Base-by-base conservation (phyloP, 2,113 vertebrate species). In the Gallinago jamesoni region DNA sequence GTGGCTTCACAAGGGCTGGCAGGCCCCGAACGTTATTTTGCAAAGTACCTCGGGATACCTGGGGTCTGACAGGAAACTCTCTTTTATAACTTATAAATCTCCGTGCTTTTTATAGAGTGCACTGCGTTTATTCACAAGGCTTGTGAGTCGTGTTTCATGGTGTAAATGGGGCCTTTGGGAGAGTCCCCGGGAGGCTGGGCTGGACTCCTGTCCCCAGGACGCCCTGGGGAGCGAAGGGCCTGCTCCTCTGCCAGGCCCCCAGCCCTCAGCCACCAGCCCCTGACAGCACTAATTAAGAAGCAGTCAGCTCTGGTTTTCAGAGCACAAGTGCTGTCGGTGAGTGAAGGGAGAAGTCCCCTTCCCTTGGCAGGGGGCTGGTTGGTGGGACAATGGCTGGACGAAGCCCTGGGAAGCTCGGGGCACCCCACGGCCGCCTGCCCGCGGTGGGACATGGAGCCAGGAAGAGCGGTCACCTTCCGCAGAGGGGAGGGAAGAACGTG, bases 311-410 rank as follows among this genome's bases (percentile, higher is more conserved):
- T 90, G 33, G 12, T 90, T 94, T 95, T 95, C 93, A 95, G 95
- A 97, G 94, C 5, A 4, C 47, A 94, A 81, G 69, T 18, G 82
- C 79, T 90, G 84, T 53, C 96, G 94, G 95, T 82, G 47, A 31
- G n/a, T 11, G 67, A 82, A 94, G 93, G 91, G 85, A 97, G 93
- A 63, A 95, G 93, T 88, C 63, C 78, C 91, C 91, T 88, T 91
- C 78, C 82, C 28, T 45, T 94, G 84, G 94, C 22, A 7, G 96
- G 94, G 94, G 87, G 88, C 19, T 91, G 95, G 79, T 72, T 90
- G 91, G 94, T 37, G 85, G 86, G 92, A 91, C 82, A 84, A 31
- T 21, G 7, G 5, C 81, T 6, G 84, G 95, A 91, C 88, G 75
- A 62, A 83, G 73, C 76, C 25, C 5, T 2, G 95, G 87, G 14